phyloP scores from a whole-genome alignment of 2,797 vertebrate species.

The Artibeus jamaicensis region DNA sequence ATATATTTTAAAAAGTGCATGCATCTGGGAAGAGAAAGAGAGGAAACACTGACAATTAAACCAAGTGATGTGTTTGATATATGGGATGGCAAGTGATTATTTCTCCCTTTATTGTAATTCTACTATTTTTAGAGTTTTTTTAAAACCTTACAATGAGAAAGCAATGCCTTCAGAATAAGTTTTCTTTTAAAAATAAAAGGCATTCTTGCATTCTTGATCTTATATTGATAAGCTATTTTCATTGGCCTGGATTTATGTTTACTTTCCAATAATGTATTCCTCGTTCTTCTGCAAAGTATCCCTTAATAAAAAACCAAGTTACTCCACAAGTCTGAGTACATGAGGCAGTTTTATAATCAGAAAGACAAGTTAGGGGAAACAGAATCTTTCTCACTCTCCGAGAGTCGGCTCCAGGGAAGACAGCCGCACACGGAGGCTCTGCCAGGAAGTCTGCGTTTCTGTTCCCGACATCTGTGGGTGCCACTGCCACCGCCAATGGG shows the following conservation, averaged over 20 bases:
- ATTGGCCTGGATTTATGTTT: neutral
- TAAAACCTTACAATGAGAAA: neutral
- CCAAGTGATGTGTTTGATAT: neutral
- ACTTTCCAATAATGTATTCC: constrained; percentile 13
- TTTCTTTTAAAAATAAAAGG: neutral
- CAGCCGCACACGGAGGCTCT: neutral
- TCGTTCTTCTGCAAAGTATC: neutral
- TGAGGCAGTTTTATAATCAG: neutral
- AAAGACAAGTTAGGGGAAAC: neutral
- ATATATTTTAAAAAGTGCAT: neutral
- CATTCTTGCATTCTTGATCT: neutral
- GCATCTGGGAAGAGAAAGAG: neutral
- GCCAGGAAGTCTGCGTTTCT: constrained; percentile 22
- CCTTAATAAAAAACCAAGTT: neutral
- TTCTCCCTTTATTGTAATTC: neutral
- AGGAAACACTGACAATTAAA: neutral
- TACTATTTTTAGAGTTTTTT: neutral
- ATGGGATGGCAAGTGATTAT: neutral
- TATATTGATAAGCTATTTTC: constrained; percentile 11
- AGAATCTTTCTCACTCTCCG: neutral
- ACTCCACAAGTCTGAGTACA: neutral
- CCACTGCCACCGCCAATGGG: neutral
- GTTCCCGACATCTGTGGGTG: neutral
- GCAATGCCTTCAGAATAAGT: constrained; percentile 23
- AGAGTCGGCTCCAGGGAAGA: neutral